A percentile compares a stretch with the other conserved stretches of the same genome.
Conservation (phyloP, 2,888 invertebrate species). For the Apamea monoglypha region DNA sequence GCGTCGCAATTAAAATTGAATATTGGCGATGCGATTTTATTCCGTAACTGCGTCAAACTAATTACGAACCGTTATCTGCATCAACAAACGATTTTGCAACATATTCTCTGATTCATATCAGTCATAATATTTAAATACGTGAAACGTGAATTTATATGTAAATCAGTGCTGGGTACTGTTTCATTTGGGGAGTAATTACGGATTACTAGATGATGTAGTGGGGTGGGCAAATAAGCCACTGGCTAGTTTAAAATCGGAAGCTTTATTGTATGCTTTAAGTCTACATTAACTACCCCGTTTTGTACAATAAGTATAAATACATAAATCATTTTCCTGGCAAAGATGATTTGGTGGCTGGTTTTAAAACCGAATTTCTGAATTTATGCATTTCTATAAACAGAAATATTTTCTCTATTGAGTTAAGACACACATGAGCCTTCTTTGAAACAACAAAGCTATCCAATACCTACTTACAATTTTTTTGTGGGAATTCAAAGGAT, state of each 20-base stretch:
- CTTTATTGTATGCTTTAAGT: not conserved
- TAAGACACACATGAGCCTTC: not conserved
- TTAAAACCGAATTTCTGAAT: not conserved
- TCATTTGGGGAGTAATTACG: slow-evolving; percentile 55
- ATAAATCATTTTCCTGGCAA: not conserved
- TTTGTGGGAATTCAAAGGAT: slow-evolving; percentile 38
- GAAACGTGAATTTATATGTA: slow-evolving; percentile 48
- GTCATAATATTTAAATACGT: slow-evolving; percentile 51
- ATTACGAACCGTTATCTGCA: slow-evolving; percentile 58
- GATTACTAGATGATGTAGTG: slow-evolving; percentile 30
- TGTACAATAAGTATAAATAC: not conserved
- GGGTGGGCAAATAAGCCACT: not conserved
- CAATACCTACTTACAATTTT: slow-evolving; percentile 13
- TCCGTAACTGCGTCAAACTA: slow-evolving; percentile 43
- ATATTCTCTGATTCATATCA: slow-evolving; percentile 56
- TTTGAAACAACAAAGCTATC: slow-evolving; percentile 40
- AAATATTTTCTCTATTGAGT: not conserved
- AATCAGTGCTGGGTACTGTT: slow-evolving; percentile 39
- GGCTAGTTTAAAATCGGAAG: not conserved
- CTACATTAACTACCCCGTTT: not conserved
- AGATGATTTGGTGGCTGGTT: not conserved
- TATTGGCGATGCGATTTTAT: slow-evolving; percentile 35
- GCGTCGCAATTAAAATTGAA: slow-evolving; percentile 43
- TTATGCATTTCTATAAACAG: not conserved
- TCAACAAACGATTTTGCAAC: slow-evolving; percentile 50